Percentiles rank a stretch among this genome's conserved stretches.
Conservation (phyloP, 2,113 vertebrate species). For the Megaceryle maxima region DNA sequence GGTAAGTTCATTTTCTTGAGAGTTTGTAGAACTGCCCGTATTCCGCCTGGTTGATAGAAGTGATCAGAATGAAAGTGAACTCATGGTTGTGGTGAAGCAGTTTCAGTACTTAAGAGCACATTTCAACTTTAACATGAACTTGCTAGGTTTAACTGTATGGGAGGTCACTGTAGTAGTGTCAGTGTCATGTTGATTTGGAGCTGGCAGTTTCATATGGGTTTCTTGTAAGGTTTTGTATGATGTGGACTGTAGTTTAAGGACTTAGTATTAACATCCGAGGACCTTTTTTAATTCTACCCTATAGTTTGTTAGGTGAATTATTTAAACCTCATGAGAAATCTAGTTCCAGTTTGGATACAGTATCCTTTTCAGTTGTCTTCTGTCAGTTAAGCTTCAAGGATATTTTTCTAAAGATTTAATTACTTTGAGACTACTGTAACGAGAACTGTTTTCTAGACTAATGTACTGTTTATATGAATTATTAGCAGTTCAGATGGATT, state of each 20-base stretch:
- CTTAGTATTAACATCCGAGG: neutral
- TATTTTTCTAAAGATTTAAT: neutral
- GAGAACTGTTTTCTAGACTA: neutral
- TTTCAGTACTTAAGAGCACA: neutral
- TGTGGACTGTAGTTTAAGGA: neutral
- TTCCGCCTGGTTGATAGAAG: fast-evolving
- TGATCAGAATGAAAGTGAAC: fast-evolving
- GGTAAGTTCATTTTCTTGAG: neutral
- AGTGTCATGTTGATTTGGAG: neutral
- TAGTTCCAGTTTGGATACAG: neutral
- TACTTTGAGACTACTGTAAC: neutral
- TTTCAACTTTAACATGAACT: neutral
- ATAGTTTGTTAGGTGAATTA: neutral
- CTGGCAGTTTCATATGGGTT: neutral
- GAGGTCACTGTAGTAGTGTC: neutral
- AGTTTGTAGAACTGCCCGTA: fast-evolving
- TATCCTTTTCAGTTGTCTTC: neutral
- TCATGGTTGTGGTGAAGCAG: fast-evolving
- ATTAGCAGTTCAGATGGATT: neutral
- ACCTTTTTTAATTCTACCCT: neutral
- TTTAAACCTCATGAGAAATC: neutral
- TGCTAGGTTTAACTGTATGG: neutral
- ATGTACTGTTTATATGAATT: neutral
- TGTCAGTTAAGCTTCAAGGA: neutral
- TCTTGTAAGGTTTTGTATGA: neutral